Base-by-base conservation (phyloP, 2,113 vertebrate genomes). In the Phalacrocorax pelagicus region DNA sequence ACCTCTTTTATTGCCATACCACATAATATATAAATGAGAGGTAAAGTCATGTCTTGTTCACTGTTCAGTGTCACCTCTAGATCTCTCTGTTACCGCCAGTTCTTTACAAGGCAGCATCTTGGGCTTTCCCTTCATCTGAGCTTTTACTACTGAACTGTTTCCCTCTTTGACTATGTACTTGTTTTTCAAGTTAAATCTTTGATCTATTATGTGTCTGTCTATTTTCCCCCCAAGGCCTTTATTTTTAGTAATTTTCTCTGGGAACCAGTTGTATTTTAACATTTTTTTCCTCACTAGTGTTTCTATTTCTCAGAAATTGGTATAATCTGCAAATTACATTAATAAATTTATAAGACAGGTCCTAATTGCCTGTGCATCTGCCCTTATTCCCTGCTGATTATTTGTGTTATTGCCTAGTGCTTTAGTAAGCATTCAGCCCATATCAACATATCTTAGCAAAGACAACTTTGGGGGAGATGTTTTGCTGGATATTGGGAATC, bases 271-370 rank as follows among this genome's bases (percentile, higher is more conserved):
- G 32, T 42, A 85, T 65, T 91, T 72, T 65, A 79, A 47, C 7
- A 5, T 59, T 70, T 52, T 67, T 69, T 61, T 55, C 9, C 46
- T 83, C 71, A 59, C 20, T 80, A 34, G 15, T 73, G 51, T 91
- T 87, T 92, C 36, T 82, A 30, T 87, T 73, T 92, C 71, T 88
- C 67, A 85, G n/a, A 81, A 70, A 85, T 23, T 18, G 11, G 4
- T 88, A 78, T 66, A 65, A 87, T 89, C 62, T 78, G 22, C 21
- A 95, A 93, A 93, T 80, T 83, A 17, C 38, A 67, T 91, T 77
- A 95, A 92, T 82, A 90, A 66, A 95, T 90, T 80, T 90, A 29
- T 90, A 85, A 66, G 58, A 74, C 58, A 51, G 11, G 46, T 87
- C 51, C 44, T 94, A 93, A 92, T 67, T 88, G 44, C 55, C 55